A percentile compares a stretch with the other conserved stretches of the same genome.
Evolutionary conservation across 2,888 invertebrate genomes (phyloP).

Genomic region (Eugnorisma glareosa): DNA sequence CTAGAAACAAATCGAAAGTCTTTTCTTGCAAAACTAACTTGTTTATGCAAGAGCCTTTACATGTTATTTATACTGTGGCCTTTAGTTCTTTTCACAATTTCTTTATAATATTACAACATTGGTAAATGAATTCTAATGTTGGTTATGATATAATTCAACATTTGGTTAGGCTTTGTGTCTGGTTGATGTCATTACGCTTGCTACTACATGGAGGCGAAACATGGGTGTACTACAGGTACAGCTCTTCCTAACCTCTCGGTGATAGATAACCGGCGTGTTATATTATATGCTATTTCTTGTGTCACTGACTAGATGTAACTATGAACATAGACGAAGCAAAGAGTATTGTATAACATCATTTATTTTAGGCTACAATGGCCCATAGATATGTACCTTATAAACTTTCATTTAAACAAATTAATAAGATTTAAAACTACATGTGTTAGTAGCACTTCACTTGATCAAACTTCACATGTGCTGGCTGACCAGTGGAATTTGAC

Average conservation of each 20-base stretch:
- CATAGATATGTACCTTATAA: too few species aligned
- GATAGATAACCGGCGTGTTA: not conserved
- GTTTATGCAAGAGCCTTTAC: constrained; percentile 12
- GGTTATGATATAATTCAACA: too few species aligned
- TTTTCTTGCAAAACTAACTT: constrained; percentile 6
- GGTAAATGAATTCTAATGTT: not conserved
- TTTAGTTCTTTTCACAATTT: not conserved
- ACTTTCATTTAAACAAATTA: too few species aligned
- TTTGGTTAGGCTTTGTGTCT: not conserved
- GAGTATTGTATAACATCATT: not conserved
- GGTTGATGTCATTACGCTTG: not conserved
- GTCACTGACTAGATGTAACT: not conserved
- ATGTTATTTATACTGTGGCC: too few species aligned
- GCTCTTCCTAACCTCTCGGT: not conserved
- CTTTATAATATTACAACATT: not conserved
- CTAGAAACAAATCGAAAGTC: constrained; percentile 17
- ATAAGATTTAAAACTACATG: too few species aligned
- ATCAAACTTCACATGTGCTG: too few species aligned
- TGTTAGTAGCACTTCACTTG: too few species aligned
- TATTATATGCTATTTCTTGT: not conserved
- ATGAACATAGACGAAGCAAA: not conserved
- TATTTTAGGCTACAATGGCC: too few species aligned
- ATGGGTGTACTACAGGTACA: not conserved
- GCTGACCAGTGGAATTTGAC: too few species aligned
- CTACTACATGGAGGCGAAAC: not conserved